Evolutionary conservation across 1,140 invertebrate genomes (phyloP).

Genomic region (Mylabris phalerata): DNA sequence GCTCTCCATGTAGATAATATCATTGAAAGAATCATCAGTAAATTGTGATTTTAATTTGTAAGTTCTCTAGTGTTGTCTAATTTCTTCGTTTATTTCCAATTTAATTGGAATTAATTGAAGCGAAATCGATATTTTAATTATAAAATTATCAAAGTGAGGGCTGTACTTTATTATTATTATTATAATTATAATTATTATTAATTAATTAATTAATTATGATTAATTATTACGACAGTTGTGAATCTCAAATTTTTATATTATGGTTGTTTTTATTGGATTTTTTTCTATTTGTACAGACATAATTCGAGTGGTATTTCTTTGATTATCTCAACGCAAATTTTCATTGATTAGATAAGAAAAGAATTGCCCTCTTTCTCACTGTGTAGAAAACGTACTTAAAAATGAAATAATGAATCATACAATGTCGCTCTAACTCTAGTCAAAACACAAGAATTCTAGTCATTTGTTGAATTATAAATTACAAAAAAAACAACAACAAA

Average conservation of each 20-base stretch:
- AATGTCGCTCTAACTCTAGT: constrained; percentile 22
- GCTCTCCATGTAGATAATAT: constrained; percentile 13
- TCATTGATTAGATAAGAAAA: not conserved
- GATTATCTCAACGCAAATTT: not conserved
- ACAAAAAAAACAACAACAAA: constrained; percentile 13
- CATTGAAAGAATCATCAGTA: not conserved
- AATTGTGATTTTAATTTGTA: constrained; percentile 14
- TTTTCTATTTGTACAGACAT: too few relatives aligned
- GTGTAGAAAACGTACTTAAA: constrained; percentile 3
- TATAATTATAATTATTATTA: constrained; percentile 2
- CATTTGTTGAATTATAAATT: constrained; percentile 19
- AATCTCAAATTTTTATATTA: too few relatives aligned
- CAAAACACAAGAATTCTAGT: constrained; percentile 26
- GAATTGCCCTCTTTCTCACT: constrained; percentile 3
- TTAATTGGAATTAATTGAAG: not conserved
- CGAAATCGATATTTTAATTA: not conserved
- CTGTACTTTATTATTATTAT: too few relatives aligned
- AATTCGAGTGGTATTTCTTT: not conserved
- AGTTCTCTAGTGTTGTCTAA: constrained; percentile 7
- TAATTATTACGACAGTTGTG: not conserved
- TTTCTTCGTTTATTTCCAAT: constrained; percentile 4
- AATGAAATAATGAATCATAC: constrained; percentile 10
- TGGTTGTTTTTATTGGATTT: too few relatives aligned
- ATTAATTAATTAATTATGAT: constrained; percentile 4
- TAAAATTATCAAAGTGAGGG: not conserved